Conservation (phyloP, 2,113 vertebrate species). For the Morone saxatilis region DNA sequence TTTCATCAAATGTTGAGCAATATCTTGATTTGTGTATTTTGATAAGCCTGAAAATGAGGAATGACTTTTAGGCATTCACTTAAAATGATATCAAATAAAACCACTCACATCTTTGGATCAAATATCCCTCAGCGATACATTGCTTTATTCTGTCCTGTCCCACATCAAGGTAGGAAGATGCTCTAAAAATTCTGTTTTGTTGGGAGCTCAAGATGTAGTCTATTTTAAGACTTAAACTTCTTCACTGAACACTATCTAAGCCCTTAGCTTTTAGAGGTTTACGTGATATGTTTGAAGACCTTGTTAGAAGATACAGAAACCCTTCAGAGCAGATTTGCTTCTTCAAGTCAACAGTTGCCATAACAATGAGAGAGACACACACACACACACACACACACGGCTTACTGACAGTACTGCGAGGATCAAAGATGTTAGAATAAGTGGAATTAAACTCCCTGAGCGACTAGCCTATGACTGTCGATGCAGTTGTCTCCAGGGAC, state of each 20-base stretch:
- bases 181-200: neutral
- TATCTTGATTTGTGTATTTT: too few relatives aligned
- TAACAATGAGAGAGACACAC: constrained; percentile 11
- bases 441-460: constrained; percentile 55
- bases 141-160: neutral
- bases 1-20: too few relatives aligned
- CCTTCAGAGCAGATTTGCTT: constrained; percentile 14
- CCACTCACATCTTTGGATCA: too few relatives aligned
- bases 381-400: neutral
- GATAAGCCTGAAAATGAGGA: too few relatives aligned
- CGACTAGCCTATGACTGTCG: constrained; percentile 17
- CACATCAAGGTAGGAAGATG: neutral
- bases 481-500: constrained; percentile 36
- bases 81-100: too few relatives aligned
- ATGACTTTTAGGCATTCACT: too few relatives aligned
- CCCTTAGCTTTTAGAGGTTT: constrained; percentile 1
- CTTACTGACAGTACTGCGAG: constrained; percentile 6
- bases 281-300: neutral
- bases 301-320: constrained; percentile 22
- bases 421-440: constrained; percentile 58
- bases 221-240: neutral
- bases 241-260: constrained; percentile 1
- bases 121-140: neutral
- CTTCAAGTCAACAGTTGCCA: constrained; percentile 3
- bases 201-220: neutral